Evolutionary conservation across 2,888 invertebrate species (phyloP), one percentile per base, ranked within the genome.

Genomic region (Orthosia incerta): DNA sequence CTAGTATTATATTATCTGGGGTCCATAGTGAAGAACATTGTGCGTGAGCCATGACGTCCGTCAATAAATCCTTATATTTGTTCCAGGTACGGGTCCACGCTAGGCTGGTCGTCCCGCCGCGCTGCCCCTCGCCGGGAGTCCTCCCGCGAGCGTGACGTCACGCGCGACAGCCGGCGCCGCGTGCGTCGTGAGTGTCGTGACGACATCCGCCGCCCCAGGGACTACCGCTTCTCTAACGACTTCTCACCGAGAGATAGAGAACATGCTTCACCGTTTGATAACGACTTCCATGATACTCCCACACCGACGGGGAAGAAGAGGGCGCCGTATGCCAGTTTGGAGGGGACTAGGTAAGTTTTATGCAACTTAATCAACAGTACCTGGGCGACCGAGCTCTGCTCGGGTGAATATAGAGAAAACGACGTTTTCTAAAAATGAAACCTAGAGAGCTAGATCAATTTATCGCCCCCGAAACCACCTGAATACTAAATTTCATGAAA

Each of bases 221-320:
- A 93, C 77, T 90, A 92, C 39, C 90, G 94, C 57, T 97, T 97
- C 90, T 97, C 97, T 23, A 97, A 96, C 84, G 97, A 97, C 89
- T 97, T 97, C 90, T 96, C 97, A 0, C 97, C 97, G 39, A 91
- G 96, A 18, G 96, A 96, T 12, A 88, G 94, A 12, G 95, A 95
- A 18, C 96, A 96, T 69, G 91, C 94, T 39, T 97, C 97, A 60
- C 97, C 97, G 0, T 97, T 97, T 88, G 97, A 97, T 75, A 97
- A 97, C 79, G 97, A 97, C 79, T 97, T 97, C 85, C 95, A 96
- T 0, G 97, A 97, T 57, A 91, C 94, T 13, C 93, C 97, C 1
- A 79, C 95, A 73, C 89, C 86, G 80, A 90, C 74, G 0, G 86
- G 87, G 0, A 95, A 94, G 91, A 96, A 95, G 80, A 88, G 94